phyloP scores from a whole-genome alignment of 1,140 invertebrate genomes.

The Drosophila pectinifera region DNA sequence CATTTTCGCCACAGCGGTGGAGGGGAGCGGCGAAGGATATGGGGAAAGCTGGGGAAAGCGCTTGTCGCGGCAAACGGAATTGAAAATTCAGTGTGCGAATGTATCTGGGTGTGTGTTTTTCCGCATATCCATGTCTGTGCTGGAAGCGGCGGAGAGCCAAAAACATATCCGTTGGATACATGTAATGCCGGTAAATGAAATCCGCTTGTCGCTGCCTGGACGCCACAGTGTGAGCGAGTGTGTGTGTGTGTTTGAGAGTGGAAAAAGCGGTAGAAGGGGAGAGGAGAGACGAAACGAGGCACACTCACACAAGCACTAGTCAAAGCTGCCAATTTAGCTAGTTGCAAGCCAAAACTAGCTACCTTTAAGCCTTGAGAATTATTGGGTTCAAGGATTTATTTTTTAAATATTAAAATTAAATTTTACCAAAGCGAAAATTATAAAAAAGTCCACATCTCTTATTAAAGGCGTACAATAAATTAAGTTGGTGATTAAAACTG shows the following conservation, averaged over 20 bases:
- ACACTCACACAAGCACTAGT: not conserved
- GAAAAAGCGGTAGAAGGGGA: conserved; percentile 1
- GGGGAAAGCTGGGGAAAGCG: conserved; percentile 31
- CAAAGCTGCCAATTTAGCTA: not conserved
- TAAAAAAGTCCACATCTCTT: no score
- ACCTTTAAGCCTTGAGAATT: no score
- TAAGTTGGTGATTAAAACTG: no score
- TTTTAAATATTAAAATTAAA: no score
- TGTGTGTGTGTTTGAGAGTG: conserved; percentile 22
- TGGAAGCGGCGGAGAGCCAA: conserved; percentile 65
- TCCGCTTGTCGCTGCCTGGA: conserved; percentile 72
- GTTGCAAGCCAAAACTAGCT: not conserved
- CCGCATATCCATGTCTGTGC: conserved; percentile 76
- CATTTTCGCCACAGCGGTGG: conserved; percentile 57
- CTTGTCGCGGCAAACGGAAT: conserved; percentile 80
- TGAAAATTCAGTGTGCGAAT: conserved; percentile 67
- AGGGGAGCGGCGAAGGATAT: conserved; percentile 1
- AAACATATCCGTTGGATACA: conserved; percentile 82
- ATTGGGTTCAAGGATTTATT: no score
- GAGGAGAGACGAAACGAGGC: not conserved
- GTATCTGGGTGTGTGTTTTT: conserved; percentile 45
- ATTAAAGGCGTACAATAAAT: no score
- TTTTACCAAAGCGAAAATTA: no score
- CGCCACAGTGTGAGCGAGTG: conserved; percentile 9
- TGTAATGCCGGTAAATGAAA: conserved; percentile 83